phyloP scores from a whole-genome alignment of 2,888 invertebrate species.

The Aelia acuminata region DNA sequence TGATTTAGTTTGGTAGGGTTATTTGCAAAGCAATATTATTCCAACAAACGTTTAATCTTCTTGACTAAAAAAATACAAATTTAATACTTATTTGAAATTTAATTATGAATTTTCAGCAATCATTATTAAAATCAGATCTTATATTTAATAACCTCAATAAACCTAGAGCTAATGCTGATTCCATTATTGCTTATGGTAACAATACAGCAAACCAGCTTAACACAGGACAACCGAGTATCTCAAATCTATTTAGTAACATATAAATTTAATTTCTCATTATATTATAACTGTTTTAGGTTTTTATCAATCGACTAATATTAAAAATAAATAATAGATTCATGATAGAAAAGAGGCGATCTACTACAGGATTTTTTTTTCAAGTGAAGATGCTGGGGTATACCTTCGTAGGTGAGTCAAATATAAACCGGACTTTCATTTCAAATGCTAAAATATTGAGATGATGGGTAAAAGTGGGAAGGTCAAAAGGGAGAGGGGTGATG shows the following conservation, averaged over 20 bases:
- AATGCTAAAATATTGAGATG: no score
- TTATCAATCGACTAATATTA: background rate
- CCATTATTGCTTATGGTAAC: background rate
- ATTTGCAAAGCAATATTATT: background rate
- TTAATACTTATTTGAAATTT: background rate
- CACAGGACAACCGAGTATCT: background rate
- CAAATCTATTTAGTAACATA: background rate
- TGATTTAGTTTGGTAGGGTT: background rate
- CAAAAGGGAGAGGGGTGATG: no score
- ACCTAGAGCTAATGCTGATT: background rate
- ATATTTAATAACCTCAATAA: background rate
- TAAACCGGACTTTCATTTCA: no score
- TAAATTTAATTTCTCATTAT: background rate
- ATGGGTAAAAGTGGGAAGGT: no score
- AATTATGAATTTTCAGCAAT: background rate
- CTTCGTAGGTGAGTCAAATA: no score
- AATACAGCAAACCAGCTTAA: background rate
- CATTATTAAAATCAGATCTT: background rate
- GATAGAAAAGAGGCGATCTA: no score
- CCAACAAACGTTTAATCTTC: background rate
- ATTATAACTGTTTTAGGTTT: background rate
- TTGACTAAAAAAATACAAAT: background rate
- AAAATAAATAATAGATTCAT: no score
- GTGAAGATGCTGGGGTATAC: no score
- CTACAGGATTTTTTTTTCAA: no score